phyloP scores from a whole-genome alignment of 2,888 invertebrate genomes.

The Epiblema foenella region DNA sequence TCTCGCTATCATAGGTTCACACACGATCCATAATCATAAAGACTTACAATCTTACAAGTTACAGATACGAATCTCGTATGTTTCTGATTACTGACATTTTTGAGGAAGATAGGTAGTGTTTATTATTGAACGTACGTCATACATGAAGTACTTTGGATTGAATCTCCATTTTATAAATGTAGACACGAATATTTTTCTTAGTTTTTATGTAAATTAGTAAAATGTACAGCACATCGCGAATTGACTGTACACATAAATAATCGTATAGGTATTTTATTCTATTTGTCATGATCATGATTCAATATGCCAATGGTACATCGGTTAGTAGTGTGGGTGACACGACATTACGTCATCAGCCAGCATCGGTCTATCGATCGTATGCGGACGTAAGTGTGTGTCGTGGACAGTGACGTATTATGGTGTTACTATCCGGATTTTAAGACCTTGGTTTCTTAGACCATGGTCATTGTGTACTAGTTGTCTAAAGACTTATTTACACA shows the following conservation, averaged over 20 bases:
- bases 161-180: constrained; percentile 4
- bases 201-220: constrained; percentile 26
- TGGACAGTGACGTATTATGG: no score
- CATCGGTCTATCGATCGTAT: no score
- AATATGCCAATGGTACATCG: no score
- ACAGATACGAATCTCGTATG: not conserved
- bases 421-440: no score
- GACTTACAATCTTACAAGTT: no score
- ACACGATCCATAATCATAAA: no score
- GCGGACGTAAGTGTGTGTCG: no score
- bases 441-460: no score
- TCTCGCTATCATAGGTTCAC: no score
- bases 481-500: not conserved
- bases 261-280: constrained; percentile 16
- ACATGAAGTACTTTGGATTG: not conserved
- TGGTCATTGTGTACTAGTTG: no score
- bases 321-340: no score
- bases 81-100: not conserved
- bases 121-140: not conserved
- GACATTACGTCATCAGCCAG: no score
- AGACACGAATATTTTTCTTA: not conserved
- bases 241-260: constrained; percentile 15
- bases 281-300: not conserved
- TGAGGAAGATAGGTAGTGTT: not conserved
- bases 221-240: constrained; percentile 35